Conservation (phyloP, 2,888 invertebrate genomes). For the Phasia obesa region DNA sequence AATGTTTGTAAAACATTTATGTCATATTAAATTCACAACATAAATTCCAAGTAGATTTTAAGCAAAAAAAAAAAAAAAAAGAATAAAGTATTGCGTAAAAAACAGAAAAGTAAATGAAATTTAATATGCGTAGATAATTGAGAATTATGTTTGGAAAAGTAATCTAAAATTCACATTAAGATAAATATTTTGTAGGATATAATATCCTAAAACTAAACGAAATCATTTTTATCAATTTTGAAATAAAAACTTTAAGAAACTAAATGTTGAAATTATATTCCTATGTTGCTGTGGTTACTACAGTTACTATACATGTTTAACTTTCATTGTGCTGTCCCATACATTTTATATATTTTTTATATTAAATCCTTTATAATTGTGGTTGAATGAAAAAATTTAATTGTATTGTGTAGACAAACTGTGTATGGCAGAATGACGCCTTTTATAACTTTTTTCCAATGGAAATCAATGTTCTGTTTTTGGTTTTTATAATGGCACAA, state of each 20-base stretch:
- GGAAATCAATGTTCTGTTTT: conserved; percentile 46
- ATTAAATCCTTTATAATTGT: conserved; percentile 10
- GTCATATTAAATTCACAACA: conserved; percentile 48
- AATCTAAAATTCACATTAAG: no score
- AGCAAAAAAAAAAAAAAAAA: conserved; percentile 3
- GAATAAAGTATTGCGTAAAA: not conserved
- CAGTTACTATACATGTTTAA: not conserved
- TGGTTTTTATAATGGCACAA: conserved; percentile 39
- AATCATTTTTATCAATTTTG: no score
- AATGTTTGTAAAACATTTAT: conserved; percentile 40
- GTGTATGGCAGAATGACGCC: conserved; percentile 12
- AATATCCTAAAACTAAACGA: no score
- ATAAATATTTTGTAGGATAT: no score
- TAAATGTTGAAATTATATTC: no score
- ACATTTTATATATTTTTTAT: not conserved
- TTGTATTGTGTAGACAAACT: not conserved
- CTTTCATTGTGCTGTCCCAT: not conserved
- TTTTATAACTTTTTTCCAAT: not conserved
- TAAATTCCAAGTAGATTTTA: no score
- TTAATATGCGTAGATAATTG: not conserved
- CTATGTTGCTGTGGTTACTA: no score
- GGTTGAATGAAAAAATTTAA: conserved; percentile 26
- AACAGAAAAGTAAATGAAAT: no score
- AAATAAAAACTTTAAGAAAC: no score
- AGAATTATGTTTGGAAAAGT: no score